A percentile compares a stretch with the other conserved stretches of the same genome.
Conservation (phyloP, 2,113 vertebrate species). For the Plecotus auritus region DNA sequence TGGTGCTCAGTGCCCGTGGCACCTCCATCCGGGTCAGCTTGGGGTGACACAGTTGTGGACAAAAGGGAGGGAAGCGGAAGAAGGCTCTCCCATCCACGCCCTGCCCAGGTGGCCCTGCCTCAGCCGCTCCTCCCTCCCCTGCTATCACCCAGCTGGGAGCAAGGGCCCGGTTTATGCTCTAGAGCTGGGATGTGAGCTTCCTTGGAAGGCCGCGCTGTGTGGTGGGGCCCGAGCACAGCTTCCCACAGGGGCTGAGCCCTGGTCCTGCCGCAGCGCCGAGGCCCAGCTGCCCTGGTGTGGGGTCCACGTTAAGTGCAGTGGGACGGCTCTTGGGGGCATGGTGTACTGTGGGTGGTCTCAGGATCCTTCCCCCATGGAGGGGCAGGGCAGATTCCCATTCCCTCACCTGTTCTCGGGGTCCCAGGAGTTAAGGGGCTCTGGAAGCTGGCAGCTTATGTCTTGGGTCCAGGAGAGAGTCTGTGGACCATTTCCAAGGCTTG, state of each 20-base stretch:
- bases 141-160: no score
- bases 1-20: not conserved
- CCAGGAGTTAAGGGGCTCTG: not conserved
- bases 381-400: not conserved
- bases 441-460: not conserved
- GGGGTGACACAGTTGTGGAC: constrained; percentile 47
- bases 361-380: not conserved
- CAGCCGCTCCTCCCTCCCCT: not conserved
- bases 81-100: not conserved
- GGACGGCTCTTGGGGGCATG: not conserved
- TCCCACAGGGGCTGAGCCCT: not conserved
- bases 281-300: rapidly evolving
- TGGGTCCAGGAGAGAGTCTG: not conserved
- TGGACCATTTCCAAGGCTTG: not conserved
- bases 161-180: not conserved
- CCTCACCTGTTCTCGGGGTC: not conserved
- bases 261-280: not conserved
- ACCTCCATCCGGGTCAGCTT: constrained; percentile 64
- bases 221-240: not conserved
- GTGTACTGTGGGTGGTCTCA: not conserved
- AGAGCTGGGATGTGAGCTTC: not conserved
- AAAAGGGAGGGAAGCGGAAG: constrained; percentile 1
- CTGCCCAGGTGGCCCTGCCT: not conserved
- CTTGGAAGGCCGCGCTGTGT: not conserved
- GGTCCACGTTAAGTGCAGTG: no score